phyloP scores from a whole-genome alignment of 2,797 vertebrate species.

The Myotis findleyi region DNA sequence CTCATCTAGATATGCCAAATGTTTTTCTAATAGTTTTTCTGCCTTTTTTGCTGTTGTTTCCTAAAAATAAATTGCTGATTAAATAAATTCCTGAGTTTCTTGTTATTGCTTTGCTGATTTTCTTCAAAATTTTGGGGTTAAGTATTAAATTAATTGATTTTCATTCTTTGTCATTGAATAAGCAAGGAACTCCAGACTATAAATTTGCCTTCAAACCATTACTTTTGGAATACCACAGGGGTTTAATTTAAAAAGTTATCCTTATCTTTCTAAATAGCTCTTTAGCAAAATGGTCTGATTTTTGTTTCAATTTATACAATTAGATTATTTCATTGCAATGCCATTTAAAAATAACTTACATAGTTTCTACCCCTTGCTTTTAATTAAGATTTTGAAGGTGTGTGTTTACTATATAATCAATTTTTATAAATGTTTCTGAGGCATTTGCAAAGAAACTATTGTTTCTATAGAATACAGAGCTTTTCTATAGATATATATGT shows the following conservation, averaged over 20 bases:
- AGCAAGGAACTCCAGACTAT: neutral
- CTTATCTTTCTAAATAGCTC: neutral
- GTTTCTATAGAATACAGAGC: neutral
- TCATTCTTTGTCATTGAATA: neutral
- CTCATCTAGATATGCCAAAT: neutral
- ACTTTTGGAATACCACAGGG: neutral
- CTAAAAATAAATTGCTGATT: constrained; percentile 5
- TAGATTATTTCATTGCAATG: neutral
- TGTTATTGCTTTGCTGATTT: neutral
- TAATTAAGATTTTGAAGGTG: neutral
- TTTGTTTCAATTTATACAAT: neutral
- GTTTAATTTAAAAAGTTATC: constrained; percentile 45
- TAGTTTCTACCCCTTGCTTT: neutral
- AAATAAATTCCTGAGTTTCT: neutral
- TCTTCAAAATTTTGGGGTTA: neutral
- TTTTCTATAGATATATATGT: neutral
- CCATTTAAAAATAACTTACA: neutral
- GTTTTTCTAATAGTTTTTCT: constrained; percentile 1
- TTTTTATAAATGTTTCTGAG: constrained; percentile 19
- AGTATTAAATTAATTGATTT: constrained; percentile 20
- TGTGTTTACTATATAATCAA: neutral
- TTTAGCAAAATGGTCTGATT: constrained; percentile 27
- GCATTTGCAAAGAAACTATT: neutral
- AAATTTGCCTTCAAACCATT: neutral
- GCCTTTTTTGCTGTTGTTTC: neutral